Base-by-base conservation (phyloP, 1,140 invertebrate species). In the Rhagoletis zephyria region DNA sequence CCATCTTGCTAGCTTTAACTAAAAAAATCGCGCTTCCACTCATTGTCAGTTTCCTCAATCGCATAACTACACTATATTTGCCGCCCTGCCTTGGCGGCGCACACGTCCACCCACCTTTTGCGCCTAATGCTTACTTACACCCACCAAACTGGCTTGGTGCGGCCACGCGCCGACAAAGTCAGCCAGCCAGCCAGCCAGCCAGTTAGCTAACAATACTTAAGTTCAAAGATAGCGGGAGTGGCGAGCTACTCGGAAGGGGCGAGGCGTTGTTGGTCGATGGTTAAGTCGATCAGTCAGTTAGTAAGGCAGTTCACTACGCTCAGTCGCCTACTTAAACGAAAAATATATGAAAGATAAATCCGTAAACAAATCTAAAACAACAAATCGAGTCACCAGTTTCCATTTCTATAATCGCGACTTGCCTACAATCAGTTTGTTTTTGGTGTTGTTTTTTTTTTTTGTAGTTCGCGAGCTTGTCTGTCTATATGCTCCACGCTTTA, bases 281-380 rank as follows among this genome's bases (percentile, higher is more conserved):
- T n/a, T 81, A 56, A 81, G 74, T 81, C 74, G 74, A 74, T 74
- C 67, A 74, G 67, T 74, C 67, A 74, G 67, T 74, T 74, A 74
- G 67, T 74, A 74, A 74, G 67, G 14, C 30, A 74, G 42, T 56
- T 81, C 48, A 81, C 61, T 63, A 16, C 16, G 74, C 45, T 14
- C 61, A 63, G 16, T 16, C 74, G 74, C 74, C 74, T 48, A 81
- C 74, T 4, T 9, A 1, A 2, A 48, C 42, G 48, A 45, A 74
- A 74, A 67, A 67, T 42, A 42, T 3, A 67, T 12, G 1, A 67
- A 67, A 67, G 16, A 74, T 42, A 67, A 67, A 74, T 2, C 12
- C 42, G 40, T 2, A n/a, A 67, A 42, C 67, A 74, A 74, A 63
- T 12, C 2, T 16, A 45, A 16, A 6, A 67, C 4, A n/a, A 14